Evolutionary conservation across 2,888 invertebrate genomes (phyloP).

Genomic region (Apeira syringaria): DNA sequence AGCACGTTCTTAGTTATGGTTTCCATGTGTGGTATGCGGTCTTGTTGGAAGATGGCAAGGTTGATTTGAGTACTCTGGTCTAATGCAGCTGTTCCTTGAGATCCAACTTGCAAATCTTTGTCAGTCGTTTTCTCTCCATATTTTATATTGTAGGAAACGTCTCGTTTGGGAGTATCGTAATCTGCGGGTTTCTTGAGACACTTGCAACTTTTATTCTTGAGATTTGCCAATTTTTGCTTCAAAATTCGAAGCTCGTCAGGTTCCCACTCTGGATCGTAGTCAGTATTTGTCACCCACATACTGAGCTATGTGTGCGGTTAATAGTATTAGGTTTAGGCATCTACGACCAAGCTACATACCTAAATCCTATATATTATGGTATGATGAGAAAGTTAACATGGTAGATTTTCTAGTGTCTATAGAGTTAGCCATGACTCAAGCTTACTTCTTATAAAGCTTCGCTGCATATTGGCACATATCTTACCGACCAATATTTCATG

Average conservation of each 20-base stretch:
- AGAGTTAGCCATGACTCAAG: too few species aligned
- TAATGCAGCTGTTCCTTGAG: constrained; percentile 6
- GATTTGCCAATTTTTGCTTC: constrained; percentile 52
- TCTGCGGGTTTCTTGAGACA: constrained; percentile 31
- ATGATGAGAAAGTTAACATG: too few species aligned
- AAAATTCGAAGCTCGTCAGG: constrained; percentile 52
- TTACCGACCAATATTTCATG: too few species aligned
- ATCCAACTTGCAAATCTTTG: constrained; percentile 38
- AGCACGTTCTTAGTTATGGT: constrained; percentile 30
- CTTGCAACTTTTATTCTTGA: constrained; percentile 41
- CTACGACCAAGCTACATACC: too few species aligned
- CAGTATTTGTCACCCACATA: neutral
- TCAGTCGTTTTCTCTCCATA: constrained; percentile 19
- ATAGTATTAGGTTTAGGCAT: too few species aligned
- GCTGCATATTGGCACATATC: too few species aligned
- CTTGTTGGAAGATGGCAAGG: constrained; percentile 12
- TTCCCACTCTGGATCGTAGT: constrained; percentile 31
- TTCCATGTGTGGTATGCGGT: constrained; percentile 17
- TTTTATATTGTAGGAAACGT: neutral
- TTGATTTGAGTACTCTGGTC: constrained; percentile 32
- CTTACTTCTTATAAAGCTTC: too few species aligned
- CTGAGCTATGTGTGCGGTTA: neutral
- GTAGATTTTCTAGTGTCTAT: too few species aligned
- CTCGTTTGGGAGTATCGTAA: neutral
- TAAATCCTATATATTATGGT: too few species aligned